Conservation (phyloP, 2,888 invertebrate genomes). For the Leucoptera coffeella region DNA sequence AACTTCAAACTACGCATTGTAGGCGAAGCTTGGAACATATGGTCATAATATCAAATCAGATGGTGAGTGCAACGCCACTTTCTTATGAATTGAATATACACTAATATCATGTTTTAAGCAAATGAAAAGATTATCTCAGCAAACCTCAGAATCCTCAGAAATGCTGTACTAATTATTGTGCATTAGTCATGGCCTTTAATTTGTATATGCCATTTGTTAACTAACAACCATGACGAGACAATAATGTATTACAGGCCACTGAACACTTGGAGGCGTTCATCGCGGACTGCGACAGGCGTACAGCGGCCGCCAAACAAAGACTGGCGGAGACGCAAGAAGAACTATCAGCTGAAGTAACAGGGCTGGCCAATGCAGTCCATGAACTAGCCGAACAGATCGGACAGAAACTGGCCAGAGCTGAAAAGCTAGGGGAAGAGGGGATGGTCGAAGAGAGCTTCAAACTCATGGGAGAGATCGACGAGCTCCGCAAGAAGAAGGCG, state of each 20-base stretch:
- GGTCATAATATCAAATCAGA: too few species aligned
- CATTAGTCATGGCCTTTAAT: not conserved
- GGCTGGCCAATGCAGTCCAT: conserved; percentile 91
- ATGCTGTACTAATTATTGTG: too few species aligned
- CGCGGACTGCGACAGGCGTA: conserved; percentile 93
- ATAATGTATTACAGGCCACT: conserved; percentile 89
- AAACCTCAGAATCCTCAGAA: too few species aligned
- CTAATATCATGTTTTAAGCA: too few species aligned
- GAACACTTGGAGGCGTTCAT: conserved; percentile 96
- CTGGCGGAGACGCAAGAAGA: conserved; percentile 97
- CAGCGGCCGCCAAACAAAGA: conserved; percentile 89
- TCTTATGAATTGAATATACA: too few species aligned
- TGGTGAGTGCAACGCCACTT: too few species aligned
- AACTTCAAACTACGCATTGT: too few species aligned
- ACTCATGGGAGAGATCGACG: conserved; percentile 96
- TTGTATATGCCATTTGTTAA: conserved; percentile 1
- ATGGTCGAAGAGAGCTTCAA: conserved; percentile 96
- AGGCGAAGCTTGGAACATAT: too few species aligned
- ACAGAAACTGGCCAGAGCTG: conserved; percentile 91
- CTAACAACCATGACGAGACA: not conserved
- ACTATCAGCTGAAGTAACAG: conserved; percentile 90
- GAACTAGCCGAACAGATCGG: conserved; percentile 96
- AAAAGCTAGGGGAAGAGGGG: conserved; percentile 91
- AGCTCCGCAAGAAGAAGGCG: conserved; percentile 85
- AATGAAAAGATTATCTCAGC: too few species aligned